phyloP scores from a whole-genome alignment of 2,797 vertebrate genomes.

The Jordanella pulchra region DNA sequence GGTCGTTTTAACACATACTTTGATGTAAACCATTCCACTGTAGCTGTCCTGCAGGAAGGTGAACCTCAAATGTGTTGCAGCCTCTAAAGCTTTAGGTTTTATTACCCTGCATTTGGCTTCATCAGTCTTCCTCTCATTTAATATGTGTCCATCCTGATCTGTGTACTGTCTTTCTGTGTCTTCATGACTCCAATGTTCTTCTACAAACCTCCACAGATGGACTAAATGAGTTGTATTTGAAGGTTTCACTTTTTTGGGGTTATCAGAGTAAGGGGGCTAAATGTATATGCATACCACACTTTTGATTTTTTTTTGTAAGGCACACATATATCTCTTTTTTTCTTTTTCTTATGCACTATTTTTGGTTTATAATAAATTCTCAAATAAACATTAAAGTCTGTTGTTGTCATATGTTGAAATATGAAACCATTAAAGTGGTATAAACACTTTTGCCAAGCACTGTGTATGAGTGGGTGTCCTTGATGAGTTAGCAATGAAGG shows the following conservation, averaged over 20 bases:
- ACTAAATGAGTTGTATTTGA: no score
- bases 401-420: background rate
- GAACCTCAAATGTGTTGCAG: no score
- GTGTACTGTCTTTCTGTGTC: no score
- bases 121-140: background rate
- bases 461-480: background rate
- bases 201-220: background rate
- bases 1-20: background rate
- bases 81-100: no score
- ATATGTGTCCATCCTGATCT: no score
- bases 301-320: background rate
- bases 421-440: background rate
- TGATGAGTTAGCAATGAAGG: background rate
- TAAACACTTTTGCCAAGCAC: no score
- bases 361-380: background rate
- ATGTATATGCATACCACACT: background rate
- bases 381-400: background rate
- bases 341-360: background rate
- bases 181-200: no score
- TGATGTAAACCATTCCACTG: background rate
- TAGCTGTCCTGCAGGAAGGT: background rate
- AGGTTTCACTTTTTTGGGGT: background rate
- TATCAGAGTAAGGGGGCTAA: background rate
- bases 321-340: background rate
- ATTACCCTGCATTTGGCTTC: no score